Base-by-base conservation (phyloP, 2,888 invertebrate species). In the Melieria picta region DNA sequence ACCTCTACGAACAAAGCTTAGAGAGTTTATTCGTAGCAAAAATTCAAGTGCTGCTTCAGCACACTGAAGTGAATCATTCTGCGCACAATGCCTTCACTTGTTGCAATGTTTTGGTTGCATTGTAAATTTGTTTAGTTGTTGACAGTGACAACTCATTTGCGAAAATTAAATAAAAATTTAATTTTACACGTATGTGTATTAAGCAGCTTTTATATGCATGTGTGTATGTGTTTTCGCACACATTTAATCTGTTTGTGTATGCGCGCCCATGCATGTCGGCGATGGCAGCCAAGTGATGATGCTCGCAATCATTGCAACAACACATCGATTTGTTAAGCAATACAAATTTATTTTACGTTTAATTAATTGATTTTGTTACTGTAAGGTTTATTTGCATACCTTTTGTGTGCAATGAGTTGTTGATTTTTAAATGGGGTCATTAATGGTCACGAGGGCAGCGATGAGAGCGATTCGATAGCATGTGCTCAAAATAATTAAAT, bases 91-190 rank as follows among this genome's bases (percentile, higher is more conserved):
- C 7, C 13, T 6, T 10, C 13, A 30, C 5, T 57, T 5, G 57
- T 57, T 57, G 57, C 30, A 56, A 7, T 9, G 42, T 58, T 72
- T 81, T 78, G 80, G 82, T 52, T 52, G 64, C 10, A 57, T 65
- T 61, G 30, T 30, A 30, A 13, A 58, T 67, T 68, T 50, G 65
- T 61, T 63, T 58, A 69, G 65, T 58, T 72, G 83, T 79, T 81
- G 82, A 82, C 82, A 83, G 83, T 81, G 78, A 81, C 80, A 83
- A 83, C 81, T 83, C 81, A 83, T 83, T 81, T 81, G 79, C 83
- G 82, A 81, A 82, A 80, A 81, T 81, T 81, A 81, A 81, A 81
- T 81, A 81, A 80, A 81, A 81, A 82, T 82, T 80, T 81, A 82
- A 82, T 82, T 80, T 81, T 82, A 79, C 82, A 81, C 67, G 43